phyloP scores from a whole-genome alignment of 2,797 vertebrate species.

The Melanotaenia nigrans region DNA sequence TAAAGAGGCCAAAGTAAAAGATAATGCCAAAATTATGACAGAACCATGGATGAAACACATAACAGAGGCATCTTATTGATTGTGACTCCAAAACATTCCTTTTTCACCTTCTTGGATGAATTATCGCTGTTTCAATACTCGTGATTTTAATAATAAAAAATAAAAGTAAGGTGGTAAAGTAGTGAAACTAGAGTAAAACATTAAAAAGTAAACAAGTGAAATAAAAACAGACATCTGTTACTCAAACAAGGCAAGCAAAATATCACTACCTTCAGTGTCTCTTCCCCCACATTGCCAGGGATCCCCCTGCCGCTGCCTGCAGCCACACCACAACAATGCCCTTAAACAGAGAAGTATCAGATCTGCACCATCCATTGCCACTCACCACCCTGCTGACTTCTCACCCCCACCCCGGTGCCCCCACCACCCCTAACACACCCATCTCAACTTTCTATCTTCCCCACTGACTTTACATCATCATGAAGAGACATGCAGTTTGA shows the following conservation, averaged over 20 bases:
- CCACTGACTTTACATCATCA: conserved; percentile 10
- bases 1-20: conserved; percentile 45
- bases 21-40: conserved; percentile 39
- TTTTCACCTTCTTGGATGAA: conserved; percentile 50
- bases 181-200: conserved; percentile 40
- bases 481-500: conserved; percentile 10
- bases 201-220: not conserved
- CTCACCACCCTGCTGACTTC: conserved; percentile 55
- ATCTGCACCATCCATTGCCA: conserved; percentile 75
- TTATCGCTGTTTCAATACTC: conserved; percentile 41
- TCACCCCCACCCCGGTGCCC: conserved; percentile 30
- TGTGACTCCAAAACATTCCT: conserved; percentile 62
- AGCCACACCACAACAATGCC: conserved; percentile 81
- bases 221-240: conserved; percentile 70
- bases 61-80: conserved; percentile 75
- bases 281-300: conserved; percentile 77
- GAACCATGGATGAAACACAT: conserved; percentile 40
- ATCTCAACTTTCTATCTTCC: not conserved
- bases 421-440: conserved; percentile 3
- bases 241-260: conserved; percentile 82
- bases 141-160: conserved; percentile 3
- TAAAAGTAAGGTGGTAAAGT: conserved; percentile 17
- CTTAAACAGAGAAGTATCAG: conserved; percentile 83
- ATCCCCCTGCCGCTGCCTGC: conserved; percentile 77
- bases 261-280: conserved; percentile 81